Conservation (phyloP, 2,797 vertebrate genomes). For the Natrix natrix region DNA sequence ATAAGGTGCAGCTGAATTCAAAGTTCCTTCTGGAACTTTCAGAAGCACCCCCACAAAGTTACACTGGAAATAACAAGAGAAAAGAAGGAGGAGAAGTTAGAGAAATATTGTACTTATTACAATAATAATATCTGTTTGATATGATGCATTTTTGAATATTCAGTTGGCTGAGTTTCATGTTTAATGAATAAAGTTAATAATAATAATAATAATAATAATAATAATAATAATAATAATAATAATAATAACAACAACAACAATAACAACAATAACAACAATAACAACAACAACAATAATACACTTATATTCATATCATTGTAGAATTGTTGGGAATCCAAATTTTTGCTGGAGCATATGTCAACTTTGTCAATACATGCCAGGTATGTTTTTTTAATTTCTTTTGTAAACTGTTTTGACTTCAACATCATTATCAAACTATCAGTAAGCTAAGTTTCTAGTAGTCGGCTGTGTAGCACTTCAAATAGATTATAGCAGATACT, state of each 20-base stretch:
- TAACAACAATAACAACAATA: too few relatives aligned
- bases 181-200: too few relatives aligned
- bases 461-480: neutral
- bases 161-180: too few relatives aligned
- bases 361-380: conserved; percentile 55
- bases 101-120: neutral
- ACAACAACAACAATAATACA: neutral
- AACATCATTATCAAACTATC: neutral
- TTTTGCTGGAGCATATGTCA: conserved; percentile 65
- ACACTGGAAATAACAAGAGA: neutral
- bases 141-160: too few relatives aligned
- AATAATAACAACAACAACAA: neutral
- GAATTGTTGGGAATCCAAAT: conserved; percentile 51
- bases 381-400: conserved; percentile 29
- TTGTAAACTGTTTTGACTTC: neutral
- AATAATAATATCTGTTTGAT: neutral
- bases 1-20: neutral
- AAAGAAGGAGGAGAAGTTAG: neutral
- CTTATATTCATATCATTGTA: conserved; percentile 42
- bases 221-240: too few relatives aligned
- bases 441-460: neutral
- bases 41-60: neutral
- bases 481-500: neutral
- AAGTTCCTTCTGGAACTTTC: neutral
- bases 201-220: too few relatives aligned